Conservation (phyloP, 2,797 vertebrate species). For the Enteromius radiatus region DNA sequence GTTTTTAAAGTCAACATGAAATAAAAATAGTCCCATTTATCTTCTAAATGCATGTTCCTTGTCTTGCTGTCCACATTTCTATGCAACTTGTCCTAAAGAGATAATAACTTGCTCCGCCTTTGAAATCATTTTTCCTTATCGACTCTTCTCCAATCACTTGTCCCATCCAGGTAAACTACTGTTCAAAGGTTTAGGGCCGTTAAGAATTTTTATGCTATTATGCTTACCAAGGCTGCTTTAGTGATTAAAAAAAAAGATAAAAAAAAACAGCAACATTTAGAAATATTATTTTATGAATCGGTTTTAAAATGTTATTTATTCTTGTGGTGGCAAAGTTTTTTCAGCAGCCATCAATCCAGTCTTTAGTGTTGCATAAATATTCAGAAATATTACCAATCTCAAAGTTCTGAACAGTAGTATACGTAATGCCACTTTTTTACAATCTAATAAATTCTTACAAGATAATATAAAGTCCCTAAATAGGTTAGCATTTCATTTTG, state of each 20-base stretch:
- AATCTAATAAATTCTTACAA: neutral
- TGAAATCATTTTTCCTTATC: neutral
- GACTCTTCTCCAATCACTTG: neutral
- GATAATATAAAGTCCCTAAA: neutral
- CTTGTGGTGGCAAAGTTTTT: neutral
- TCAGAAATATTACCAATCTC: neutral
- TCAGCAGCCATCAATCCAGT: too few relatives aligned
- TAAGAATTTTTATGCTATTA: conserved; percentile 4
- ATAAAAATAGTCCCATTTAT: neutral
- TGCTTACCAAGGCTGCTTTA: conserved; percentile 1
- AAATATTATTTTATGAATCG: neutral
- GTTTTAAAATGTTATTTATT: neutral
- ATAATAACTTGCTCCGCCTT: neutral
- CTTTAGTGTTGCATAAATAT: neutral
- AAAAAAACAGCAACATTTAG: neutral
- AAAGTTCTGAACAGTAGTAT: neutral
- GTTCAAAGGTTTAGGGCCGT: conserved; percentile 16
- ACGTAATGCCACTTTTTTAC: neutral
- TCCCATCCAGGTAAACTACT: neutral
- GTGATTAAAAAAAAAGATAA: neutral
- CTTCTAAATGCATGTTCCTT: neutral
- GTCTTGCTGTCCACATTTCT: neutral
- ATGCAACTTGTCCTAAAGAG: neutral
- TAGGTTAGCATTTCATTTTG: neutral
- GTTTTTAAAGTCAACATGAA: neutral